A percentile compares a stretch with the other conserved stretches of the same genome.
These are phyloP conservation scores for Phoebastria nigripes DNA, from an alignment of 2,797 vertebrate genomes.

Conservation along the genomic window DNA sequence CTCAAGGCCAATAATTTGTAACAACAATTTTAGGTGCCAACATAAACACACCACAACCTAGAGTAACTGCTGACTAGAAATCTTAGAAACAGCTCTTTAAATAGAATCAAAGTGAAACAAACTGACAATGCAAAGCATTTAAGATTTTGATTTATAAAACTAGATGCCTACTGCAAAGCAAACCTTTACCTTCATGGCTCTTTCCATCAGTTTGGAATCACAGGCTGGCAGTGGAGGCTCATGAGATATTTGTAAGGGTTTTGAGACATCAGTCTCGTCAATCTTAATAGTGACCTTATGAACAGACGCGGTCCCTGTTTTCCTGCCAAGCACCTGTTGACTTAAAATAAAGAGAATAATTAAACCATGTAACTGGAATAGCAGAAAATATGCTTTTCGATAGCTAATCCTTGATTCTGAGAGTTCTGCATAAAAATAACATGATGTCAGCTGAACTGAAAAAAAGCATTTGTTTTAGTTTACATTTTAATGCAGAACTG, in stretches of 20 bases:
- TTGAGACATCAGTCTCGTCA: slow-evolving; percentile 93
- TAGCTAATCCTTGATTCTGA: neutral
- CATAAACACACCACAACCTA: neutral
- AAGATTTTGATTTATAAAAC: neutral
- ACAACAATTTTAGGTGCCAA: neutral
- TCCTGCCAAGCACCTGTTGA: slow-evolving; percentile 95
- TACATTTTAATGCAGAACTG: neutral
- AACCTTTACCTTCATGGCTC: slow-evolving; percentile 91
- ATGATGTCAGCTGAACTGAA: neutral
- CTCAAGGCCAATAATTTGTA: neutral
- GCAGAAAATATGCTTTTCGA: neutral
- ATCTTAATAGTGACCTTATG: slow-evolving; percentile 98
- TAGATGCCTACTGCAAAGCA: slow-evolving; percentile 17
- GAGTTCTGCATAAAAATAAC: neutral
- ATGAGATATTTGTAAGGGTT: slow-evolving; percentile 97
- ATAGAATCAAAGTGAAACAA: neutral
- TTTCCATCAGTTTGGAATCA: slow-evolving; percentile 95
- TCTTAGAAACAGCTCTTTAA: neutral
- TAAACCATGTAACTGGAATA: neutral
- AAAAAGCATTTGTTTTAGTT: neutral
- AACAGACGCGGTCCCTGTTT: slow-evolving; percentile 92
- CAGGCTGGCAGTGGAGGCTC: slow-evolving; percentile 93
- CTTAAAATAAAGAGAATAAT: slow-evolving; percentile 72
- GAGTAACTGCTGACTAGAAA: neutral
- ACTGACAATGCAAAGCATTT: neutral